Conservation (phyloP, 2,113 vertebrate species). For the Dipodomys ordii region DNA sequence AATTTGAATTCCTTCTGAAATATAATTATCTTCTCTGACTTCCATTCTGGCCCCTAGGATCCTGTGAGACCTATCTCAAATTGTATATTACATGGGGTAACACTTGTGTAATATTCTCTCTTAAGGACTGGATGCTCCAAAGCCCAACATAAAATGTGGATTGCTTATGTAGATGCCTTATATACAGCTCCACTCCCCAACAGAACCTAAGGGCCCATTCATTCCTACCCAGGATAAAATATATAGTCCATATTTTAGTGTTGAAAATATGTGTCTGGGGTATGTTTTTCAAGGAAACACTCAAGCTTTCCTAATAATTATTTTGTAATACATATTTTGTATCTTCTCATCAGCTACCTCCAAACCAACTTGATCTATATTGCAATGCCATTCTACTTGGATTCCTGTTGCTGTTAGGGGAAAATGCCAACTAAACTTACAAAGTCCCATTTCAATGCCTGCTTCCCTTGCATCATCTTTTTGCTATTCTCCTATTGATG, state of each 20-base stretch:
- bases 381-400: neutral
- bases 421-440: neutral
- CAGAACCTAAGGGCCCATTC: neutral
- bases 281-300: conserved; percentile 52
- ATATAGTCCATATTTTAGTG: neutral
- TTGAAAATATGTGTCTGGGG: neutral
- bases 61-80: conserved; percentile 5
- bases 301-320: neutral
- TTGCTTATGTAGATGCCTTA: neutral
- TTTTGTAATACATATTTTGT: neutral
- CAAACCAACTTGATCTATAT: conserved; percentile 4
- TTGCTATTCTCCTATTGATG: neutral
- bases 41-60: neutral
- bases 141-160: neutral
- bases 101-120: neutral
- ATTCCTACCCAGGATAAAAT: neutral
- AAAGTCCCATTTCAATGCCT: conserved; percentile 5
- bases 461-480: neutral
- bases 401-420: neutral
- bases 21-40: conserved; percentile 42
- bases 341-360: neutral
- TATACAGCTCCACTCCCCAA: neutral
- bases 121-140: neutral
- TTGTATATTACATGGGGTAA: neutral
- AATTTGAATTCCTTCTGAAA: conserved; percentile 27